Evolutionary conservation across 1,140 invertebrate species (phyloP), one percentile per base, ranked within the genome.

Genomic region (Drosophila grimshawi): DNA sequence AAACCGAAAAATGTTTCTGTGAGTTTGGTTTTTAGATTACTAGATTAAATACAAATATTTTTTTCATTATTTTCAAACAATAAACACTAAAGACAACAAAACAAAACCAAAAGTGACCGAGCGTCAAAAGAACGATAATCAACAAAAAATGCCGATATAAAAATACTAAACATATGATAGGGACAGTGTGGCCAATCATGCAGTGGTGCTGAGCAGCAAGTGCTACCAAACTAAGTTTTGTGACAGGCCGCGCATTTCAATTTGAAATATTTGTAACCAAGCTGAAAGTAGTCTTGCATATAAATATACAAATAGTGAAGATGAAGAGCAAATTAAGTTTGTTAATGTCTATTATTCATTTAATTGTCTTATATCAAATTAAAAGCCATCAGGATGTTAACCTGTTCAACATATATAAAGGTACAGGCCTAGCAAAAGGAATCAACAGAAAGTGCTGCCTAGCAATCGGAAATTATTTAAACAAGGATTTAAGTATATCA

Each of bases 1-100:
- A 65, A 53, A 86, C 68, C 69, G 66, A 86, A 73, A 71, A 68
- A 27, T 65, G 6, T 70, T 51, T 19, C 19, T 19, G 0, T 52
- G 65, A 49, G 61, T 45, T 11, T 52, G 35, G 45, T 30, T 65
- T 55, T 46, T 60, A 46, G 80, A 69, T 11, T 19, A 80, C 80
- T 86, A 80, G 83, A 88, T 86, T 60, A 41, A 75, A 69, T 43
- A 74, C 8, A n/a, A 59, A n/a, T 43, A 19, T 19, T 49, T 59
- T 37, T 32, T 10, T 41, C 41, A 45, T 37, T 46, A 30, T 64
- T 64, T 75, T 70, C 72, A 75, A 76, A 76, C 30, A 46, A 70
- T 64, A 70, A 57, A 61, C 2, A 29, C 39, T 43, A 52, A 3
- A 43, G n/a, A 62, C 51, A 70, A 66, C 62, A 72, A 66, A 37